These are phyloP conservation scores for Pseudopipra pipra DNA, from an alignment of 2,113 vertebrate species.

Conservation along the genomic window DNA sequence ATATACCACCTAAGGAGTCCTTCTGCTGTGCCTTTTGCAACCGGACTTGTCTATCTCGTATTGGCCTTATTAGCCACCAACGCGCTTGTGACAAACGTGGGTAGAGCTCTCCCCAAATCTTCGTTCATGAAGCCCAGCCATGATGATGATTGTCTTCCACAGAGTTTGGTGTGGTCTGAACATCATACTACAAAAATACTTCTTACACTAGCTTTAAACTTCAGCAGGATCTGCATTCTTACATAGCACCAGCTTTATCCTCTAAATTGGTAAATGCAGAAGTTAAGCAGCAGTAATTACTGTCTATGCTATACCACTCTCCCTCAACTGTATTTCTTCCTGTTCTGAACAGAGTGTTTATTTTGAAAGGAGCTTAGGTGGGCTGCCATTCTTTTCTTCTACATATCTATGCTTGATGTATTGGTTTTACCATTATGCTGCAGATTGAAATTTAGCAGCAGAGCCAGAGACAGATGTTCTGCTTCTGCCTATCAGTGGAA, in stretches of 20 bases:
- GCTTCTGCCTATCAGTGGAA: not conserved
- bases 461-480: not conserved
- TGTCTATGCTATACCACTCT: not conserved
- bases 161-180: not conserved
- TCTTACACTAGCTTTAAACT: not conserved
- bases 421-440: not conserved
- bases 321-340: not conserved
- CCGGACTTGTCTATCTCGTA: too few species aligned
- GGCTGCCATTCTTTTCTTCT: not conserved
- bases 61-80: too few species aligned
- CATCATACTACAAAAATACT: not conserved
- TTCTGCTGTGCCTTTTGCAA: too few species aligned
- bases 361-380: not conserved
- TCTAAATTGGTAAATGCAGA: not conserved
- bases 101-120: too few species aligned
- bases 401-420: accelerated
- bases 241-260: not conserved
- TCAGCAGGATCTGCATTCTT: not conserved
- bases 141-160: not conserved
- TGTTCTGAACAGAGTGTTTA: not conserved
- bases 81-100: too few species aligned
- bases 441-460: not conserved
- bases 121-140: too few species aligned
- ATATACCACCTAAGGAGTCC: too few species aligned
- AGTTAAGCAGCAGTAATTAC: not conserved